Percentiles rank a stretch among this genome's conserved stretches.
Evolutionary conservation across 2,888 invertebrate genomes (phyloP).

Genomic region (Meganola albula): DNA sequence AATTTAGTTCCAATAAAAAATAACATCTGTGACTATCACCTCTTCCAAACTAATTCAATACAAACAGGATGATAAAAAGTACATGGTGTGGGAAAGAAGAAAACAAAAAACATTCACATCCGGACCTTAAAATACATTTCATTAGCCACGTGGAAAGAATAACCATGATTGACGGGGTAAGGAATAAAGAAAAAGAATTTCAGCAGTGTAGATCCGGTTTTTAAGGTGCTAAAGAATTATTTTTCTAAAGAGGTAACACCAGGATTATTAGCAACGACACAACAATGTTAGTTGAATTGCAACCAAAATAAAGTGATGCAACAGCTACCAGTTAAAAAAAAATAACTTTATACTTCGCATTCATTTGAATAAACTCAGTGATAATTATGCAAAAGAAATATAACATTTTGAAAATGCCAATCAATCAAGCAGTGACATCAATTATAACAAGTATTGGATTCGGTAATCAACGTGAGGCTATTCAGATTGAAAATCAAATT

Average conservation of each 20-base stretch:
- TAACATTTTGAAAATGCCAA: too few species aligned
- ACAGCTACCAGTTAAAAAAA: too few species aligned
- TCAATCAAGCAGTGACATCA: conserved; percentile 60
- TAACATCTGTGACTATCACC: conserved; percentile 50
- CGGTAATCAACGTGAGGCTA: conserved; percentile 53
- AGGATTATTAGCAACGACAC: too few species aligned
- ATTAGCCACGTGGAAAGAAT: conserved; percentile 21
- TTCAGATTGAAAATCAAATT: conserved; percentile 72
- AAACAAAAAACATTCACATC: conserved; percentile 48
- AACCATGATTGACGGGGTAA: background rate
- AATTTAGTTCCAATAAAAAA: conserved; percentile 44
- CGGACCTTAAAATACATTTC: conserved; percentile 44
- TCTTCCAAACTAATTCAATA: conserved; percentile 47
- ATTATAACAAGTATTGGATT: conserved; percentile 57
- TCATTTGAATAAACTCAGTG: too few species aligned
- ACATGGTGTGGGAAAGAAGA: conserved; percentile 47
- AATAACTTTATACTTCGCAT: too few species aligned
- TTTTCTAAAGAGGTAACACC: too few species aligned
- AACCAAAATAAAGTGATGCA: too few species aligned
- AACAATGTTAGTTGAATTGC: too few species aligned
- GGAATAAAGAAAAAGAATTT: too few species aligned
- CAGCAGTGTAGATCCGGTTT: too few species aligned
- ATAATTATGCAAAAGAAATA: too few species aligned
- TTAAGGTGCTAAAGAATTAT: too few species aligned
- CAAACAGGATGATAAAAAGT: conserved; percentile 60